These are phyloP conservation scores for Chalcosyrphus nemorum DNA, from an alignment of 2,888 invertebrate genomes.

Conservation along the genomic window DNA sequence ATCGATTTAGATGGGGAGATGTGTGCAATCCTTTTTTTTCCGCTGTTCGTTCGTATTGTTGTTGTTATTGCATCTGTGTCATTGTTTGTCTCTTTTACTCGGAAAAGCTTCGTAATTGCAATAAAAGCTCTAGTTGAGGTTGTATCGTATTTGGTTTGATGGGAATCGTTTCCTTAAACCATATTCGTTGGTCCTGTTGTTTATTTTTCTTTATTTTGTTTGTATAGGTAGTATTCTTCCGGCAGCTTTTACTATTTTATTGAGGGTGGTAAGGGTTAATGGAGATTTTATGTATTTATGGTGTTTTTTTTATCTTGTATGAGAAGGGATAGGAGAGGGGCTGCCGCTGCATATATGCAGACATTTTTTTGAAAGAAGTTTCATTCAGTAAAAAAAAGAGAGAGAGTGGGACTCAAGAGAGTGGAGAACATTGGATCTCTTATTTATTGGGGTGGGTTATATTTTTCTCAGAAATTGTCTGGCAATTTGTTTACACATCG, in stretches of 20 bases:
- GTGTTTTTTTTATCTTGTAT: neutral
- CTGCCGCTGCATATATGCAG: neutral
- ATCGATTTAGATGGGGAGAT: slow-evolving; percentile 67
- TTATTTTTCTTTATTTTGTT: slow-evolving; percentile 23
- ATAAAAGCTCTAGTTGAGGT: slow-evolving; percentile 61
- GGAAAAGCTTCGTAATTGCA: slow-evolving; percentile 53
- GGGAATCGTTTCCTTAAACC: slow-evolving; percentile 14
- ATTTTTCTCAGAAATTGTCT: neutral
- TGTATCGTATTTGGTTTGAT: slow-evolving; percentile 47
- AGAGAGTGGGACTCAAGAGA: slow-evolving; percentile 37
- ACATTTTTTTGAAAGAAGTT: slow-evolving; percentile 16
- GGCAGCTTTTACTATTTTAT: slow-evolving; percentile 63
- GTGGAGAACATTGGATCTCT: neutral
- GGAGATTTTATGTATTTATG: neutral
- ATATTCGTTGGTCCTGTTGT: slow-evolving; percentile 35
- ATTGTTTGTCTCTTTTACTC: slow-evolving; percentile 65
- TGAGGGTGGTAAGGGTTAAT: slow-evolving; percentile 55
- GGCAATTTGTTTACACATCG: slow-evolving; percentile 44
- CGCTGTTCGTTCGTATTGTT: slow-evolving; percentile 40
- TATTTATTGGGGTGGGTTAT: slow-evolving; percentile 1
- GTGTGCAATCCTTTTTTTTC: slow-evolving; percentile 55
- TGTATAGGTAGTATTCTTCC: slow-evolving; percentile 44
- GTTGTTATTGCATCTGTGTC: slow-evolving; percentile 65
- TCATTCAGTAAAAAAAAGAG: slow-evolving; percentile 66
- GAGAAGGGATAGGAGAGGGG: slow-evolving; percentile 1